Percentiles rank a stretch among this genome's conserved stretches.
Conservation (phyloP, 2,113 vertebrate species). For the Calonectris borealis region DNA sequence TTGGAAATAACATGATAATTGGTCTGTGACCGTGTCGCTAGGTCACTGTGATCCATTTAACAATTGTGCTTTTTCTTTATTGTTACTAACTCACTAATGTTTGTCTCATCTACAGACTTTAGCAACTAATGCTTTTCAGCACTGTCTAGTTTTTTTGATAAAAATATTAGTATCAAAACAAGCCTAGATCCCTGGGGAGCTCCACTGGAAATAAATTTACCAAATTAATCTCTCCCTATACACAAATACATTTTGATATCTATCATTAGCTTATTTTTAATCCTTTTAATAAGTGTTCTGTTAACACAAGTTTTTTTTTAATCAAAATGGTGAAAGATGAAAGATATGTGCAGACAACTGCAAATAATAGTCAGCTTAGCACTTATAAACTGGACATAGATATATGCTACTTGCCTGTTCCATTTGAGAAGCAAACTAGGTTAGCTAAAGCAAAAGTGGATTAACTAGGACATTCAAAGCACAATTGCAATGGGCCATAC, state of each 20-base stretch:
- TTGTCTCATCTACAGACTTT: not conserved
- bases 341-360: not conserved
- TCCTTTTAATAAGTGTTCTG: not conserved
- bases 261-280: conserved; percentile 2
- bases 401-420: not conserved
- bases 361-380: not conserved
- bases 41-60: not conserved
- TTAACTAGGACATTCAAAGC: not conserved
- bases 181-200: not conserved
- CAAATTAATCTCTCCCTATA: not conserved
- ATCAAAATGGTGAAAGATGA: not conserved
- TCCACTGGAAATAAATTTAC: conserved; percentile 2
- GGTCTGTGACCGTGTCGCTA: not conserved
- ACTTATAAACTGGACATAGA: not conserved
- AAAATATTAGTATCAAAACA: conserved; percentile 12
- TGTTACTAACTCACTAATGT: not conserved
- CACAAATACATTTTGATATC: not conserved
- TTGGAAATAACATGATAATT: not conserved
- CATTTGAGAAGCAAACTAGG: not conserved
- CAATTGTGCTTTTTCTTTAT: not conserved
- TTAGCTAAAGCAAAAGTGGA: not conserved
- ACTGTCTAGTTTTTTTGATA: not conserved
- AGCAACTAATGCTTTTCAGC: not conserved
- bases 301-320: not conserved
- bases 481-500: not conserved